Evolutionary conservation across 2,797 vertebrate species (phyloP), one percentile per base, ranked within the genome.

Genomic region (Acridotheres tristis): DNA sequence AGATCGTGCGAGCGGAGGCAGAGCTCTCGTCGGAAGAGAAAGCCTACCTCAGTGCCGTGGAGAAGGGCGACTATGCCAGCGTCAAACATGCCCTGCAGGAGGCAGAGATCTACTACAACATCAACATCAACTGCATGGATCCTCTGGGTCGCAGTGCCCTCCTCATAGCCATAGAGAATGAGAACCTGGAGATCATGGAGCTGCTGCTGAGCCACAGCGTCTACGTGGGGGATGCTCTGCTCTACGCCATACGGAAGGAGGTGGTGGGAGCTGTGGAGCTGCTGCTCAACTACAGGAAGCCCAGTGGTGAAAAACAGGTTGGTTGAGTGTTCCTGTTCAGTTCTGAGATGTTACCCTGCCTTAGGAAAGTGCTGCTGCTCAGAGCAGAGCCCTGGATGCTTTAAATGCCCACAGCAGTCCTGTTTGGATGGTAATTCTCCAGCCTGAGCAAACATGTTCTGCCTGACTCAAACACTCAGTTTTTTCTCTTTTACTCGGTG

Each of bases 161-260:
- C 7, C 98, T 99, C 93, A 99, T 99, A 87, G 99, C 99, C 97
- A 99, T 99, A 94, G 99, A 99, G 97, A 99, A 99, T 21, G 99
- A 99, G 96, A 99, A 99, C 95, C 96, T 99, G 97, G 99, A 99
- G 97, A 99, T 99, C 96, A 99, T 99, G 99, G 99, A 99, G 97
- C 97, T 99, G 29, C 98, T 99, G 61, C 96, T 99, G 55, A 98
- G 98, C 97, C 98, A 99, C 90, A 98, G 98, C 9, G 98, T 99
- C 75, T 99, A 99, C 25, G 99, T 99, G 30, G 99, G 99, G 0
- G 99, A 99, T n/a, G 99, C 99, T 11, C 96, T 99, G 95, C 98
- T 99, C 73, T 99, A 99, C 21, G 99, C 99, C 86, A 99, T 99
- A 96, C 98, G 99, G 59, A 99, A 99, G 91, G 99, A 99, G 97